Evolutionary conservation across 2,888 invertebrate species (phyloP), one percentile per base, ranked within the genome.

Genomic region (Tholera decimalis): DNA sequence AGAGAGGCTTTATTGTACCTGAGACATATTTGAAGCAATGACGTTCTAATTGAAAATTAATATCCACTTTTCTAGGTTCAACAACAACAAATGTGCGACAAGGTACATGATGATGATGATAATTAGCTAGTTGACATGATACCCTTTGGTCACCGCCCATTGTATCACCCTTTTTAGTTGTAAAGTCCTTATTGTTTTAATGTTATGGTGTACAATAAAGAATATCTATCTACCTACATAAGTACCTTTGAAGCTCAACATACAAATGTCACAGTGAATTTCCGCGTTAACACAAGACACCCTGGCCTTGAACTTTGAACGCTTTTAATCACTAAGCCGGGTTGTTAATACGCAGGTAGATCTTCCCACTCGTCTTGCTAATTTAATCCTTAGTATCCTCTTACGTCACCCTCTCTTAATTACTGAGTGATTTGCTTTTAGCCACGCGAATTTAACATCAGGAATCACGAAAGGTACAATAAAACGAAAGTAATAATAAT

Each of bases 291-390:
- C 41, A 55, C 7, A 41, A 60, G 59, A 44, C 33, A 50, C 20
- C 22, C 26, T 66, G 15, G 3, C 67, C 67, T 49, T 55, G 43
- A 67, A 74, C 74, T 47, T 54, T 74, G 35, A 50, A 49, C 50
- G 57, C 50, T 56, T 74, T 73, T 66, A 66, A 50, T 39, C 28
- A 39, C 35, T 51, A 74, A 69, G 57, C 57, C n/a, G 28, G 68
- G 33, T 44, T 55, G 43, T 47, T 41, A 72, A 47, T 73, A 74
- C 37, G 26, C 26, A 43, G 74, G 57, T 51, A 50, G 20, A 50
- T 50, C 74, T 46, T 39, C 56, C 56, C 39, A 39, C 69, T 39
- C 37, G n/a, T 26, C 43, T 55, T 56, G 57, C 57, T 71, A 58
- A 71, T 71, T 58, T 71, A 69, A 69, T 53, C 75, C 37, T 37